These are phyloP conservation scores for Chromoteleia sp. DNA, from an alignment of 2,888 invertebrate genomes.

Conservation along the genomic window DNA sequence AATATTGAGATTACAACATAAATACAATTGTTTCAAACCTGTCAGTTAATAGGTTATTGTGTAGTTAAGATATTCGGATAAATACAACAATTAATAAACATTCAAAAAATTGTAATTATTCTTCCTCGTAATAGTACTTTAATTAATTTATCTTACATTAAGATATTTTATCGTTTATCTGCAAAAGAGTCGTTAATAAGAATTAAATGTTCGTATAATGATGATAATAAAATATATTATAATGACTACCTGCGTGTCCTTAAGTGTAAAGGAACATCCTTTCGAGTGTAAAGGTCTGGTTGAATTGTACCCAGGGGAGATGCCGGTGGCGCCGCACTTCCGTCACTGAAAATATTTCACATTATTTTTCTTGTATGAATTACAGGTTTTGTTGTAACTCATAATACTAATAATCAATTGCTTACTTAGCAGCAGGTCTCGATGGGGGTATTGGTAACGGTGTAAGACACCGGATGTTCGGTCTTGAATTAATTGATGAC, in stretches of 20 bases:
- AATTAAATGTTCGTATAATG: too few species aligned
- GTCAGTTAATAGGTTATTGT: too few species aligned
- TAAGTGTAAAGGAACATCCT: conserved; percentile 92
- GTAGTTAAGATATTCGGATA: too few species aligned
- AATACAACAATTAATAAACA: too few species aligned
- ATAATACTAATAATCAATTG: not conserved
- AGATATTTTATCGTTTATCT: too few species aligned
- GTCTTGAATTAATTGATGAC: conserved; percentile 86
- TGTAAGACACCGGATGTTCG: conserved; percentile 88
- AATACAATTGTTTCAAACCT: too few species aligned
- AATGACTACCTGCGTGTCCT: conserved; percentile 84
- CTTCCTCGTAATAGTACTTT: too few species aligned
- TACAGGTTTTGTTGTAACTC: not conserved
- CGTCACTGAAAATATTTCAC: conserved; percentile 77
- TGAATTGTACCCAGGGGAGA: conserved; percentile 92
- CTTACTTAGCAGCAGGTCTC: conserved; percentile 83
- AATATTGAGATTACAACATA: too few species aligned
- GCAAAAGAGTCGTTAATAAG: too few species aligned
- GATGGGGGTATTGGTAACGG: conserved; percentile 91
- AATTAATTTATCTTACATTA: too few species aligned
- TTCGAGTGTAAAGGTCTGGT: conserved; percentile 93
- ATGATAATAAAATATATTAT: too few species aligned
- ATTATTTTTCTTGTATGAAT: not conserved
- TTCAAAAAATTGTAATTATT: too few species aligned
- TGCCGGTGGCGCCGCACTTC: conserved; percentile 85